These are phyloP conservation scores for Xestobium rufovillosum DNA, from an alignment of 2,888 invertebrate species.

Conservation along the genomic window DNA sequence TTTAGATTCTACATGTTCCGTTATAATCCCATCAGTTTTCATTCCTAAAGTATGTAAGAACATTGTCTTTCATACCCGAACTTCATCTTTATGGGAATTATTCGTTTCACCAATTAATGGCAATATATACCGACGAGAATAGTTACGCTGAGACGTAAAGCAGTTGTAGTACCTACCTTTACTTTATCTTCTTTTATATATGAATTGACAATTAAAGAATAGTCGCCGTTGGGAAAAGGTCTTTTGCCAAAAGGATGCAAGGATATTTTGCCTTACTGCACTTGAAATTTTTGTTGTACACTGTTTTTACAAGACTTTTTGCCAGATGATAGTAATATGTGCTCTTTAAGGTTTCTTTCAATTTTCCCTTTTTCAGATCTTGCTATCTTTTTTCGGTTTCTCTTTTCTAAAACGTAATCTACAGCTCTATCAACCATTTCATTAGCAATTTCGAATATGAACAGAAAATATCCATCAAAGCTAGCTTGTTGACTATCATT, in stretches of 20 bases:
- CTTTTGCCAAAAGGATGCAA: background rate
- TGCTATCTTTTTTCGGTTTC: background rate
- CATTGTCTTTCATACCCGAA: background rate
- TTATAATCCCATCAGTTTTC: slow-evolving; percentile 5
- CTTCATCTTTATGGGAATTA: background rate
- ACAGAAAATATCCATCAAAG: no score
- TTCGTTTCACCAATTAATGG: no score
- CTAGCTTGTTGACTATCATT: no score
- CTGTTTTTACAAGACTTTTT: background rate
- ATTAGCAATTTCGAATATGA: no score
- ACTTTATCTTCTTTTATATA: slow-evolving; percentile 2
- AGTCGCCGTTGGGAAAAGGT: slow-evolving; percentile 2
- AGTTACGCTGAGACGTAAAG: no score
- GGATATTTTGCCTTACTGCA: background rate
- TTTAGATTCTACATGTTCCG: background rate
- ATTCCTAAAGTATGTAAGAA: slow-evolving; percentile 6
- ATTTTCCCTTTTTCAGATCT: slow-evolving; percentile 3
- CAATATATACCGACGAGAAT: no score
- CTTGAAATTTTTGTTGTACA: background rate
- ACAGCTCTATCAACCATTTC: no score
- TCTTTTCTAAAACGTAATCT: background rate
- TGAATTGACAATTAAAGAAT: slow-evolving; percentile 2
- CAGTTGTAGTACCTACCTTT: background rate
- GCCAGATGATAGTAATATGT: background rate
- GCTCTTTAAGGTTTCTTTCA: background rate